Percentiles rank a stretch among this genome's conserved stretches.
Evolutionary conservation across 2,113 vertebrate species (phyloP).

Genomic region (Ptilorrhoa leucosticta): DNA sequence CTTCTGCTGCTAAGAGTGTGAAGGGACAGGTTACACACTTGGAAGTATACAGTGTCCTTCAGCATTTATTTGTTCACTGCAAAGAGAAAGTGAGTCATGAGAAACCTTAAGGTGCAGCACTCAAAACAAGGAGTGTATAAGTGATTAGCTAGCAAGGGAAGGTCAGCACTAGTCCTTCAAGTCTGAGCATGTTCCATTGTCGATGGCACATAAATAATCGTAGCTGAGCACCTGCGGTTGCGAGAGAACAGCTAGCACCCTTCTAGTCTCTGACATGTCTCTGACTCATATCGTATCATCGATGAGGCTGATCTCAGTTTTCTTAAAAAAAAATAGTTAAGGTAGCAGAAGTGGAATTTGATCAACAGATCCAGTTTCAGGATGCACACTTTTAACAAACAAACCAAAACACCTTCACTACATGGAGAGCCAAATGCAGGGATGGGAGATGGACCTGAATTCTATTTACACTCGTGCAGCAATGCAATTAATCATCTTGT

Average conservation of each 20-base stretch:
- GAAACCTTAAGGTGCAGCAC: slow-evolving; percentile 69
- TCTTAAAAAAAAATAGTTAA: neutral
- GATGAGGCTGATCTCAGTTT: neutral
- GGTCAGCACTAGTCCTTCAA: slow-evolving; percentile 60
- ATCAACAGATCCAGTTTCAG: neutral
- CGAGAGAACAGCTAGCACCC: neutral
- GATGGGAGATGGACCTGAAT: neutral
- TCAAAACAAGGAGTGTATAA: slow-evolving; percentile 67
- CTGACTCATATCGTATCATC: neutral
- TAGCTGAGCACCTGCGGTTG: slow-evolving; percentile 40
- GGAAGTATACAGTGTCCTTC: neutral
- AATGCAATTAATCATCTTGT: neutral
- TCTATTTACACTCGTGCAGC: neutral
- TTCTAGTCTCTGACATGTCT: neutral
- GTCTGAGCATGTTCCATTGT: slow-evolving; percentile 55
- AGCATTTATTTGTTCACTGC: slow-evolving; percentile 23
- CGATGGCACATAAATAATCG: slow-evolving; percentile 34
- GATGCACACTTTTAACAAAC: neutral
- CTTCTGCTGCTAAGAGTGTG: neutral
- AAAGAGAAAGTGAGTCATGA: slow-evolving; percentile 69
- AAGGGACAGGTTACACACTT: neutral
- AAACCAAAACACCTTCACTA: neutral
- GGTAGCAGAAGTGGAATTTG: neutral
- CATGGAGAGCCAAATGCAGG: neutral
- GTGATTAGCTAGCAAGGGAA: slow-evolving; percentile 59